Percentiles rank a stretch among this genome's conserved stretches.
These are phyloP conservation scores for Andrena hattorfiana DNA, from an alignment of 2,888 invertebrate genomes.

Conservation along the genomic window DNA sequence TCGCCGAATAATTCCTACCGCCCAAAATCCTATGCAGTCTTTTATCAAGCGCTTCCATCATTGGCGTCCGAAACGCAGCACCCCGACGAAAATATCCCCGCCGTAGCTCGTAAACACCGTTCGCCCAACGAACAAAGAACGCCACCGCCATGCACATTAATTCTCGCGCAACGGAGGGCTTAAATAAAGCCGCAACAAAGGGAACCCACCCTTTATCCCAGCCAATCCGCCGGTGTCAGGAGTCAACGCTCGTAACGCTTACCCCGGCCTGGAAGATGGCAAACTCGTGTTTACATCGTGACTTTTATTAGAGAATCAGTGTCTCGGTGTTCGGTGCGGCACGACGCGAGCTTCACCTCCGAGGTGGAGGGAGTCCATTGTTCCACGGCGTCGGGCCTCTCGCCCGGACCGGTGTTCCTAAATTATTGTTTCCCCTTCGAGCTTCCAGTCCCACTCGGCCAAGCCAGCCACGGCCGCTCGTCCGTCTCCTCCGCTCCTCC, in stretches of 20 bases:
- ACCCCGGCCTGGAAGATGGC: constrained; percentile 18
- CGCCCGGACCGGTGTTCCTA: constrained; percentile 64
- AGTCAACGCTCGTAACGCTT: constrained; percentile 48
- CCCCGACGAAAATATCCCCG: background rate
- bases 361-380: constrained; percentile 54
- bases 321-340: constrained; percentile 59
- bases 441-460: constrained; percentile 37
- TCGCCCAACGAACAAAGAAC: constrained; percentile 12
- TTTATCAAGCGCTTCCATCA: background rate
- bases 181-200: constrained; percentile 39
- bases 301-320: constrained; percentile 77
- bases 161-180: constrained; percentile 17
- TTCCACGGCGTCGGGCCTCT: constrained; percentile 51
- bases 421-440: constrained; percentile 72
- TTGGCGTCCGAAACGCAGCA: background rate
- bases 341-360: constrained; percentile 40
- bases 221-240: constrained; percentile 15
- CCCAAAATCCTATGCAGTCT: too few species aligned
- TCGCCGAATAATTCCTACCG: too few species aligned
- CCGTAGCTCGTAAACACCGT: background rate
- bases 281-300: constrained; percentile 59
- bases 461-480: constrained; percentile 2
- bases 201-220: constrained; percentile 23
- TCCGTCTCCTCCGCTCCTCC: background rate
- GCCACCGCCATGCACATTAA: constrained; percentile 37